Conservation (phyloP, 2,888 invertebrate genomes). For the Acanthosepion pharaonis region DNA sequence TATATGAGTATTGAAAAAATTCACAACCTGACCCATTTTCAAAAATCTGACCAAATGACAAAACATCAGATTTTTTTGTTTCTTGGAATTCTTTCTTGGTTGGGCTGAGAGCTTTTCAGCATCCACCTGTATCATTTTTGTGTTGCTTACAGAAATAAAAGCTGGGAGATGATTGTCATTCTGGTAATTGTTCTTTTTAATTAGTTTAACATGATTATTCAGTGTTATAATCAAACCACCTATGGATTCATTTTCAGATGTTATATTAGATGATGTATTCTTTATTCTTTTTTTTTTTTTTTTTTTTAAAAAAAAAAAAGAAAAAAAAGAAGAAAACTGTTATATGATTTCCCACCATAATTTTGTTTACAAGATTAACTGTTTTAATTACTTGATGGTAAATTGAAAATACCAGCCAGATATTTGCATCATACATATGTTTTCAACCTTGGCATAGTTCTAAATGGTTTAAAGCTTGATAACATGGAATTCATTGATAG, state of each 20-base stretch:
- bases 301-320: too few relatives aligned
- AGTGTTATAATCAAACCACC: neutral
- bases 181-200: too few relatives aligned
- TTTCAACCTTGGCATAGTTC: neutral
- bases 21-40: too few relatives aligned
- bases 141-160: too few relatives aligned
- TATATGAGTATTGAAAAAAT: too few relatives aligned
- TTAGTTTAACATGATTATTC: neutral
- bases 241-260: neutral
- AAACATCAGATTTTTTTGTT: too few relatives aligned
- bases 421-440: neutral
- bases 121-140: too few relatives aligned
- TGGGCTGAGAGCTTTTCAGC: too few relatives aligned
- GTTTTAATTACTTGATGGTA: neutral
- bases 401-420: neutral
- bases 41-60: too few relatives aligned
- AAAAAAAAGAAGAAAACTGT: neutral
- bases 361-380: conserved; percentile 7
- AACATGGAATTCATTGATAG: neutral
- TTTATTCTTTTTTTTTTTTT: too few relatives aligned
- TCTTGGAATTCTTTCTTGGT: too few relatives aligned
- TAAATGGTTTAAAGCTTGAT: neutral
- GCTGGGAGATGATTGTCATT: too few relatives aligned
- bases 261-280: neutral
- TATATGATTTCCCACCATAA: neutral